Evolutionary conservation across 2,797 vertebrate species (phyloP), one percentile per base, ranked within the genome.

Genomic region (Myotis myotis): DNA sequence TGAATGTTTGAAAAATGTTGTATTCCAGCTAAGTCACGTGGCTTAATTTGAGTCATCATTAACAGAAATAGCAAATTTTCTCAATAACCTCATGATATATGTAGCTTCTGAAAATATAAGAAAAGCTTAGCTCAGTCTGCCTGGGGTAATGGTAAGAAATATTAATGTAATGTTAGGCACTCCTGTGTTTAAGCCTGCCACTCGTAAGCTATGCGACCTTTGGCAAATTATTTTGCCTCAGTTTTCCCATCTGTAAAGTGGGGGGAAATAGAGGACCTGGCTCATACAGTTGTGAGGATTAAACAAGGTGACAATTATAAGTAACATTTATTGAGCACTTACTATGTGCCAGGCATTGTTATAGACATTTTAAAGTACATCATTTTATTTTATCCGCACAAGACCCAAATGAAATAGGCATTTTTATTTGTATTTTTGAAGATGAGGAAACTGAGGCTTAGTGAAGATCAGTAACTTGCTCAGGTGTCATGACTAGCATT

Each of bases 1-100:
- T 44, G 20, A 79, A 81, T 76, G 82, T 84, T 75, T 86, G 75
- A 91, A 88, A 95, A 95, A 96, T 57, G n/a, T 30, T 92, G 60
- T 79, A 89, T 49, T 89, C 53, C 28, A 75, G 49, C 36, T 68
- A 92, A 93, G 62, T 44, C 64, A 64, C 16, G 49, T 17, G 38
- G n/a, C 66, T 89, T 68, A 30, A 87, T 87, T 82, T 41, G 86
- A 93, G 55, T 85, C 81, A 84, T 78, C 47, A 79, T 71, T 71
- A 91, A 71, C 12, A 91, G 53, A 68, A 3, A 71, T 62, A 85
- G 83, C 12, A 76, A 93, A 89, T 76, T 87, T 81, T 90, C 41
- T 89, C 25, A 91, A 89, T 93, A 93, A 47, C n/a, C n/a, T 64
- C 33, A 1, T 36, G 41, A 19, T 23, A 30, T 44, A 47, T 9